Percentiles rank a stretch among this genome's conserved stretches.
Evolutionary conservation across 2,888 invertebrate genomes (phyloP).

Genomic region (Ectemnius continuus): DNA sequence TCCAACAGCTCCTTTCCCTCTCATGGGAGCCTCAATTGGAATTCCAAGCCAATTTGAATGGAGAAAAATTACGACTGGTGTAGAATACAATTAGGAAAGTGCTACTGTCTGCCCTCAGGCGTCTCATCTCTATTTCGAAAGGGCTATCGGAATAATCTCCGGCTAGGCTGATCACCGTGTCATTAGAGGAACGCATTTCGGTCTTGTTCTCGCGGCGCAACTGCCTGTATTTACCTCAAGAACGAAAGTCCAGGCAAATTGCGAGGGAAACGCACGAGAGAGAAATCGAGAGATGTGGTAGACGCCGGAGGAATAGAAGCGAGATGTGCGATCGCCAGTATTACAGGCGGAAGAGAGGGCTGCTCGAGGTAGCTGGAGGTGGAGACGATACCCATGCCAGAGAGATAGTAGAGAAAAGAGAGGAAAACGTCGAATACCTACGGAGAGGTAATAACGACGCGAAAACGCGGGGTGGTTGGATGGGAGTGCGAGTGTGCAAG

Average conservation of each 20-base stretch:
- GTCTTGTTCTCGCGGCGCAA: neutral
- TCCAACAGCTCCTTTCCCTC: no score
- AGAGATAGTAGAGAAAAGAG: conserved; percentile 39
- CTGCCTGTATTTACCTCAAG: neutral
- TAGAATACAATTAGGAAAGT: no score
- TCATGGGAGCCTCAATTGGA: no score
- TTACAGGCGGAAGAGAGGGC: no score
- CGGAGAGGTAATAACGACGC: conserved; percentile 58
- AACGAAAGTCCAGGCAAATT: conserved; percentile 40
- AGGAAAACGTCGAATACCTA: conserved; percentile 54
- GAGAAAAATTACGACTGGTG: no score
- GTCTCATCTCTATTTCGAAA: neutral
- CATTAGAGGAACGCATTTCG: neutral
- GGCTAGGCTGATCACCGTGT: conserved; percentile 5
- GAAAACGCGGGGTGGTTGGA: conserved; percentile 26
- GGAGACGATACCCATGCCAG: neutral
- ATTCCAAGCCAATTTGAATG: no score
- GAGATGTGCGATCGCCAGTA: no score
- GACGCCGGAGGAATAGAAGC: conserved; percentile 18
- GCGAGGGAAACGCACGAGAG: conserved; percentile 21
- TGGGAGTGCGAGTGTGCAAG: neutral
- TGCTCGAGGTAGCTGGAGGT: no score
- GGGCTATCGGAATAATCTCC: neutral
- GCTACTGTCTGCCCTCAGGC: no score
- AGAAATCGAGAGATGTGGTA: neutral